These are phyloP conservation scores for Bombus sylvicola DNA, from an alignment of 1,140 invertebrate species.

Conservation along the genomic window DNA sequence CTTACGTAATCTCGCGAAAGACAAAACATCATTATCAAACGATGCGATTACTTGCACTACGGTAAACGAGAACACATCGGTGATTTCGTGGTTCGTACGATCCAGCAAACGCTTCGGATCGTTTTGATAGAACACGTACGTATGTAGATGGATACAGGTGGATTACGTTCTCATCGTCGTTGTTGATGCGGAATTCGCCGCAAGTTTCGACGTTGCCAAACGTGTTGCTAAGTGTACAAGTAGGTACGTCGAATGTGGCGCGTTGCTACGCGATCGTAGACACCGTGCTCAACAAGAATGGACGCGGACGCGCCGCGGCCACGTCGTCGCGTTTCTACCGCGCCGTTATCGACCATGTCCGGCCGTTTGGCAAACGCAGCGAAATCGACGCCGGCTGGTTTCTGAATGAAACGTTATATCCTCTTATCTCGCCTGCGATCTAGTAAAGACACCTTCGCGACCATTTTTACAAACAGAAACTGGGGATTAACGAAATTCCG, in stretches of 20 bases:
- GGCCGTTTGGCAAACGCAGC: constrained; percentile 52
- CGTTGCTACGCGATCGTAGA: constrained; percentile 61
- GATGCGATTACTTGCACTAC: not conserved
- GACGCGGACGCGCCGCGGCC: constrained; percentile 44
- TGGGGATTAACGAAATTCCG: not conserved
- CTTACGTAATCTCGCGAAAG: not conserved
- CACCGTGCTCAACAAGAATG: constrained; percentile 26
- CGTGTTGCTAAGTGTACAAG: not conserved
- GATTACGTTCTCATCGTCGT: not conserved
- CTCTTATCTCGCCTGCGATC: not conserved
- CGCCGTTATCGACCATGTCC: constrained; percentile 63
- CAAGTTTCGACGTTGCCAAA: constrained; percentile 56
- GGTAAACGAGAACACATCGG: not conserved
- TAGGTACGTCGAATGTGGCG: constrained; percentile 34
- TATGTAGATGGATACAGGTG: not conserved
- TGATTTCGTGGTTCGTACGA: not conserved
- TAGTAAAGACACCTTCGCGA: not conserved
- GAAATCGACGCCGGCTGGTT: constrained; percentile 53
- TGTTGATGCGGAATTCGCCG: constrained; percentile 56
- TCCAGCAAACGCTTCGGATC: not conserved
- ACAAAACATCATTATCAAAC: not conserved
- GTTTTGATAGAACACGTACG: not conserved
- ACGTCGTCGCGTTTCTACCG: constrained; percentile 66
- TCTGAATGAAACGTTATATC: constrained; percentile 25
- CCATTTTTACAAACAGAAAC: not conserved